Conservation (phyloP, 2,113 vertebrate species). For the Sus scrofa region DNA sequence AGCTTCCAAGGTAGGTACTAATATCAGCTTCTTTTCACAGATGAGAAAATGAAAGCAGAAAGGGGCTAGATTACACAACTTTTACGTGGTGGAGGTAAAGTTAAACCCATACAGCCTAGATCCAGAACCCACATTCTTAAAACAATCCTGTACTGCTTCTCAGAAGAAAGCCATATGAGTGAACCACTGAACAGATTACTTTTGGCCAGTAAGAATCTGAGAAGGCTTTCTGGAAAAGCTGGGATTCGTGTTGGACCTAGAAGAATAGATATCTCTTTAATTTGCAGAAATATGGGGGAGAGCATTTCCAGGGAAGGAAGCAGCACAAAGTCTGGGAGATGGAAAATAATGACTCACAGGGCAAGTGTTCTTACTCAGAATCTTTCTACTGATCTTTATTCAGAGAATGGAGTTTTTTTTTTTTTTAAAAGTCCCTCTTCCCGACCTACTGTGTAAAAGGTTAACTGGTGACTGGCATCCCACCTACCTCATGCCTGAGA, state of each 20-base stretch:
- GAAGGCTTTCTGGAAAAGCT: background rate
- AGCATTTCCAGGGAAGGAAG: background rate
- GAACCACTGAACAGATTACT: background rate
- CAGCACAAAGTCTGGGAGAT: background rate
- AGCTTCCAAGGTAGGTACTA: background rate
- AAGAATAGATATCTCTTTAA: background rate
- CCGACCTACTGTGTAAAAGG: background rate
- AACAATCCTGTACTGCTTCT: background rate
- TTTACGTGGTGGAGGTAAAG: background rate
- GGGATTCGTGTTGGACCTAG: background rate
- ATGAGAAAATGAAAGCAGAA: constrained; percentile 14
- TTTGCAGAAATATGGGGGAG: background rate
- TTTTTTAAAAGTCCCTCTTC: background rate
- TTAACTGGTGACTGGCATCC: background rate
- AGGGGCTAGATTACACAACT: background rate
- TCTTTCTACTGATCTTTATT: constrained; percentile 23
- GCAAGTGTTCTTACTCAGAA: background rate
- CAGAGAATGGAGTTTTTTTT: background rate
- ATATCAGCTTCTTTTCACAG: background rate
- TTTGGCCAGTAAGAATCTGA: background rate
- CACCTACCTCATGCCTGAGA: background rate
- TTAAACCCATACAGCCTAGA: background rate
- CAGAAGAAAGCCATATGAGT: background rate
- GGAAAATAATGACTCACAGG: background rate
- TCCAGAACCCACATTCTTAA: constrained; percentile 41